These are phyloP conservation scores for Catharus fuscescens DNA, from an alignment of 2,113 vertebrate genomes.

Conservation along the genomic window DNA sequence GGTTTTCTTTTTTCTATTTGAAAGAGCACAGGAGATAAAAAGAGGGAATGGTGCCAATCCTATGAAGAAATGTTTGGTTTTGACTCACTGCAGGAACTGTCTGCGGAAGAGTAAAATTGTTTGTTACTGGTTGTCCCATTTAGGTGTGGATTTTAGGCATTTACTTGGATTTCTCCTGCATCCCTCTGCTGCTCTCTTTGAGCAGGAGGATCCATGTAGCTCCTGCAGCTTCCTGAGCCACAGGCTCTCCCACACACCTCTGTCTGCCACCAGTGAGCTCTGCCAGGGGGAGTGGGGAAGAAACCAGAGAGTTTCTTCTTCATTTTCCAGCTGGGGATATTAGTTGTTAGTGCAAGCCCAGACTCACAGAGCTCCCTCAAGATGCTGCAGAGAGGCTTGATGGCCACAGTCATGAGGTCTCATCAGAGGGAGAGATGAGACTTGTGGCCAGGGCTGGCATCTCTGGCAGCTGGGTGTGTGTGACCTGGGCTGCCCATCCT, in stretches of 20 bases:
- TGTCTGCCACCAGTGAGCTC: rapidly evolving
- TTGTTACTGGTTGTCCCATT: not conserved
- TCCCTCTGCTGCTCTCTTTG: not conserved
- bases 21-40: not conserved
- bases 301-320: not conserved
- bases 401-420: not conserved
- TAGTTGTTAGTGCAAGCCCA: not conserved
- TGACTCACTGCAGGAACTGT: not conserved
- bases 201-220: not conserved
- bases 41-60: not conserved
- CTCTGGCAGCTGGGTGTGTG: not conserved
- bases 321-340: not conserved
- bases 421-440: rapidly evolving
- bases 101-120: not conserved
- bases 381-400: not conserved
- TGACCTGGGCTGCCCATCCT: not conserved
- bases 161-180: not conserved
- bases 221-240: not conserved
- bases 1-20: not conserved
- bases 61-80: not conserved
- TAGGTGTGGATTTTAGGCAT: not conserved
- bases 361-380: not conserved
- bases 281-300: not conserved
- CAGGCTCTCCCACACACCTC: not conserved
- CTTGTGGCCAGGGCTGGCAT: not conserved